phyloP scores from a whole-genome alignment of 2,888 invertebrate species.

The Calameuta pallipes region DNA sequence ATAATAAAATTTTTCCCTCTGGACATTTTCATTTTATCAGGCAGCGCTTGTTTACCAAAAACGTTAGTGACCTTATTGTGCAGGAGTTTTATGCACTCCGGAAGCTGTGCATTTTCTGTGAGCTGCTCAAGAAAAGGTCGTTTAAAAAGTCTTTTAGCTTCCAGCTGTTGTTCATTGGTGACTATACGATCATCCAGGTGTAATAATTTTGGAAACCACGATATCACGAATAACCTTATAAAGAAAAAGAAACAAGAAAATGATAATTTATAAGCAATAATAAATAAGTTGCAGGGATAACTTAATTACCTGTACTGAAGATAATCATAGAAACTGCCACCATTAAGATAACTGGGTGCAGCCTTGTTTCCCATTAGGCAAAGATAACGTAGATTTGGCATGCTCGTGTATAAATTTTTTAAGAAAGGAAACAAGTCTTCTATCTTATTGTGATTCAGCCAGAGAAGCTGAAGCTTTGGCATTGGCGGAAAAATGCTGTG shows the following conservation, averaged over 20 bases:
- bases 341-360: constrained; percentile 80
- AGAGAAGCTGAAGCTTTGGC: constrained; percentile 80
- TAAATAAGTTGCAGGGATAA: not conserved
- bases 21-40: constrained; percentile 34
- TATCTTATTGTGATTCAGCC: constrained; percentile 74
- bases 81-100: constrained; percentile 54
- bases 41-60: constrained; percentile 44
- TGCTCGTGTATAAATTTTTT: constrained; percentile 75
- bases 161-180: constrained; percentile 74
- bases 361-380: constrained; percentile 90
- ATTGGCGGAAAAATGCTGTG: constrained; percentile 78
- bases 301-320: constrained; percentile 77
- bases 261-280: not conserved
- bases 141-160: constrained; percentile 74
- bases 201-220: constrained; percentile 75
- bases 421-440: constrained; percentile 78
- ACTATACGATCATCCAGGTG: constrained; percentile 80
- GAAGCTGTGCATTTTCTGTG: constrained; percentile 54
- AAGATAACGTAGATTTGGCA: constrained; percentile 79
- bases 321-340: constrained; percentile 81
- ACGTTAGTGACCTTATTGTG: constrained; percentile 51
- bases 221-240: constrained; percentile 79
- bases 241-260: constrained; percentile 22
- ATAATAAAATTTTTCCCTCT: constrained; percentile 34
- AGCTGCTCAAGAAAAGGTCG: constrained; percentile 71